A percentile compares a stretch with the other conserved stretches of the same genome.
Conservation (phyloP, 2,113 vertebrate species). For the Periophthalmus modestus region DNA sequence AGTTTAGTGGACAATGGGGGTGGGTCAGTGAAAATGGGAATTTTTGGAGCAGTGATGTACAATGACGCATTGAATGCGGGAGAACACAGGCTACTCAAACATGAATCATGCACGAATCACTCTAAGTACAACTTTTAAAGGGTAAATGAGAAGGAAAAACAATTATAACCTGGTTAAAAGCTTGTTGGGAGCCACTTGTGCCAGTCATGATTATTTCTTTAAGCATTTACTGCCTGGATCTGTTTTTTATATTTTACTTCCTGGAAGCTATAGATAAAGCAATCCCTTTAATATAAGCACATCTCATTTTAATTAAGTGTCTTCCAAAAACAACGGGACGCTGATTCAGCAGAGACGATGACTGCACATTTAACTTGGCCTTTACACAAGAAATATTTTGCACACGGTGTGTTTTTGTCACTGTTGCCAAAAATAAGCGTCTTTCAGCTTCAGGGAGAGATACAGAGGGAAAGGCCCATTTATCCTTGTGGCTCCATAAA, state of each 20-base stretch:
- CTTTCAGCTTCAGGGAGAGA: conserved; percentile 14
- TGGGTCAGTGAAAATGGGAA: no score
- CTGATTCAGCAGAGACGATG: conserved; percentile 32
- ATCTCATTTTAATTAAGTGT: conserved; percentile 1
- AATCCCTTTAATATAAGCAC: not conserved
- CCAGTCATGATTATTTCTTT: not conserved
- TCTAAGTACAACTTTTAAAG: no score
- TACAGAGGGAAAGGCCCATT: conserved; percentile 10
- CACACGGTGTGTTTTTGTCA: conserved; percentile 29
- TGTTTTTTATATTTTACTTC: not conserved
- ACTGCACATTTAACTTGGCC: conserved; percentile 17
- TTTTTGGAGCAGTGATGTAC: no score
- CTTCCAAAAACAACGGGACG: conserved; percentile 26
- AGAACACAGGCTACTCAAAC: no score
- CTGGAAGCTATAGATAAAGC: not conserved
- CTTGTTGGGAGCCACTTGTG: no score
- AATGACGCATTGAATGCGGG: no score
- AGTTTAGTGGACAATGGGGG: no score
- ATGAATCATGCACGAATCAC: no score
- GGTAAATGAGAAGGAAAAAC: no score
- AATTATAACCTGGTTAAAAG: no score
- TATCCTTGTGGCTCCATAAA: conserved; percentile 11
- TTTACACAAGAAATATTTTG: conserved; percentile 32
- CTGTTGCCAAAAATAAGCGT: conserved; percentile 18
- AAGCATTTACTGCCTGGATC: not conserved